Conservation (phyloP, 1,140 invertebrate species). For the Eurosta solidaginis region DNA sequence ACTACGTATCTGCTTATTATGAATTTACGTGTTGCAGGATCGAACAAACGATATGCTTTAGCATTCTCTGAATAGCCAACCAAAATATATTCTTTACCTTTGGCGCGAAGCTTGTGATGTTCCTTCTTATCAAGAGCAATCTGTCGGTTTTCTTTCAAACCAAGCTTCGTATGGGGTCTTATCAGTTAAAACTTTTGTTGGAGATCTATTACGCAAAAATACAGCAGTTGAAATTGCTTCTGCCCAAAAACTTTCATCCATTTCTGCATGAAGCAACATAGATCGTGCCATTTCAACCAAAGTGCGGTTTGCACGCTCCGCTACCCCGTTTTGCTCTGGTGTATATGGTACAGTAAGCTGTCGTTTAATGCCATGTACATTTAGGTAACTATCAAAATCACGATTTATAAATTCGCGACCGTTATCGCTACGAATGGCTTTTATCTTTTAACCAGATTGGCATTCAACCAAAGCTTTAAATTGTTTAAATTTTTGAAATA, state of each 20-base stretch:
- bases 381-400: slow-evolving; percentile 10
- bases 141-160: neutral
- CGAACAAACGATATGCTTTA: slow-evolving; percentile 56
- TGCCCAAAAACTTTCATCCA: no score
- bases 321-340: no score
- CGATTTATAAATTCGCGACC: slow-evolving; percentile 24
- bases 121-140: slow-evolving; percentile 6
- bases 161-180: slow-evolving; percentile 43
- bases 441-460: slow-evolving; percentile 19
- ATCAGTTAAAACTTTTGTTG: slow-evolving; percentile 40
- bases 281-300: no score
- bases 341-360: slow-evolving; percentile 37
- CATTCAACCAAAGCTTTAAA: slow-evolving; percentile 18
- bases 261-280: slow-evolving; percentile 31
- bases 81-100: no score
- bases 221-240: no score
- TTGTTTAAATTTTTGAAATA: no score
- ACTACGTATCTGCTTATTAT: slow-evolving; percentile 36
- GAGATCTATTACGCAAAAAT: slow-evolving; percentile 41
- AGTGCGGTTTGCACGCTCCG: no score
- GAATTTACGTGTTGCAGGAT: no score
- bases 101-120: slow-evolving; percentile 39
- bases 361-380: slow-evolving; percentile 34
- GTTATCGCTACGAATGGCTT: slow-evolving; percentile 21
- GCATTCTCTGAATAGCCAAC: no score